Evolutionary conservation across 1,140 invertebrate species (phyloP), one percentile per base, ranked within the genome.

Genomic region (Charaxes varanes): DNA sequence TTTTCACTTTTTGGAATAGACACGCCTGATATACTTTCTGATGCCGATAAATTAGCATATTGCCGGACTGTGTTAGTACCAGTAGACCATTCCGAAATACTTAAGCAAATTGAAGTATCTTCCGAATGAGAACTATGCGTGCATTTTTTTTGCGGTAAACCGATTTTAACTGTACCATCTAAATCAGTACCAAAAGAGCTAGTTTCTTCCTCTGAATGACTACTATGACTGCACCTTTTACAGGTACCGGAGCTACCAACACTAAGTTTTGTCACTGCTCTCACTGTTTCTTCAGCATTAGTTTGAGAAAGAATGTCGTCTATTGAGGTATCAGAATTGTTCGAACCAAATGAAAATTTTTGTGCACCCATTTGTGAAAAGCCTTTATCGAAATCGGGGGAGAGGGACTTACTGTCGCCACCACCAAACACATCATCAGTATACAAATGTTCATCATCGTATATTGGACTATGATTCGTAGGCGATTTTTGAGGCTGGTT

Each of bases 41-140:
- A 88, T 6, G 87, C 87, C 1, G 89, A 90, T 6, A 90, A 82
- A 88, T 88, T 93, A 51, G 86, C 91, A 85, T 88, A 93, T 61
- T 91, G 90, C 7, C 91, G 87, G 0, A 93, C 91, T 0, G 92
- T 93, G 53, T 91, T 93, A 1, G 91, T 93, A 13, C 91, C 92
- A 19, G 92, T 94, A 0, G 92, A 94, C 91, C 92, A 94, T 54
- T 94, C 93, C 1, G 92, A 93, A 60, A 93, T 91, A 48, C 92
- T 93, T 15, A 94, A 74, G 8, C 92, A 93, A 68, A 94, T 91
- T 0, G 92, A 94, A 1, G 92, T 94, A 62, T 94, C 92, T 68
- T 93, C 93, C 10, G 92, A 93, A 64, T 93, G 91, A 0, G 92
- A 93, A 73, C 92, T 89, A 71, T 92, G 87, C 33, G 91, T 86